These are phyloP conservation scores for Cygnus atratus DNA, from an alignment of 2,113 vertebrate genomes.

Conservation along the genomic window DNA sequence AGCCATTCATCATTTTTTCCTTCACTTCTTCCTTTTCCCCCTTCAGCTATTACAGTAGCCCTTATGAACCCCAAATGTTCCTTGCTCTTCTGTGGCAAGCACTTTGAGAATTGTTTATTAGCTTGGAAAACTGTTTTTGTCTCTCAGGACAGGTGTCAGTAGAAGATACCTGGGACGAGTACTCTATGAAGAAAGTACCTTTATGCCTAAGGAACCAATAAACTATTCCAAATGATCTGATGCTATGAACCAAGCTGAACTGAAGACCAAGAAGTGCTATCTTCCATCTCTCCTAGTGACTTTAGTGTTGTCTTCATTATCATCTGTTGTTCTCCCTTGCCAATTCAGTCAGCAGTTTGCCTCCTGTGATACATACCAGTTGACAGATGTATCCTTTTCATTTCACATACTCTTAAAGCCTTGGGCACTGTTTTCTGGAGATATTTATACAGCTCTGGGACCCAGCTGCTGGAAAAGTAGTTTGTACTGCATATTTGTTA, in stretches of 20 bases:
- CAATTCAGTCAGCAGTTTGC: slow-evolving; percentile 43
- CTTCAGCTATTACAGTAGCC: background rate
- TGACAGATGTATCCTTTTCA: slow-evolving; percentile 59
- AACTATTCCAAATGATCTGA: slow-evolving; percentile 3
- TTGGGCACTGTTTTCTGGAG: slow-evolving; percentile 50
- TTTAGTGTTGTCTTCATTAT: slow-evolving; percentile 51
- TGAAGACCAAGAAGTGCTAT: slow-evolving; percentile 32
- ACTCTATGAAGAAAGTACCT: slow-evolving; percentile 5
- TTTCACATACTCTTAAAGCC: slow-evolving; percentile 59
- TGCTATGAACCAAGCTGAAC: background rate
- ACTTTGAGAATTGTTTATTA: slow-evolving; percentile 48
- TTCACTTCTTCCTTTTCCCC: background rate
- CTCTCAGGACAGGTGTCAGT: slow-evolving; percentile 7
- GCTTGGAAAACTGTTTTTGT: slow-evolving; percentile 28
- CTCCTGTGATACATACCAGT: slow-evolving; percentile 40
- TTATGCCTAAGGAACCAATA: background rate
- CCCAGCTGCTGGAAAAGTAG: slow-evolving; percentile 40
- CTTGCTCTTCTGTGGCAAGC: background rate
- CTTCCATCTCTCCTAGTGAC: slow-evolving; percentile 45
- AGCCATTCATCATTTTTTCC: background rate
- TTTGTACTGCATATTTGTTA: slow-evolving; percentile 66
- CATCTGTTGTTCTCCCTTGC: slow-evolving; percentile 25
- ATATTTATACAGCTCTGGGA: slow-evolving; percentile 50
- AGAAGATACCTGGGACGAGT: background rate
- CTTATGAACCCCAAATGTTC: slow-evolving; percentile 18